Base-by-base conservation (phyloP, 2,888 invertebrate genomes). In the Colletes collaris region DNA sequence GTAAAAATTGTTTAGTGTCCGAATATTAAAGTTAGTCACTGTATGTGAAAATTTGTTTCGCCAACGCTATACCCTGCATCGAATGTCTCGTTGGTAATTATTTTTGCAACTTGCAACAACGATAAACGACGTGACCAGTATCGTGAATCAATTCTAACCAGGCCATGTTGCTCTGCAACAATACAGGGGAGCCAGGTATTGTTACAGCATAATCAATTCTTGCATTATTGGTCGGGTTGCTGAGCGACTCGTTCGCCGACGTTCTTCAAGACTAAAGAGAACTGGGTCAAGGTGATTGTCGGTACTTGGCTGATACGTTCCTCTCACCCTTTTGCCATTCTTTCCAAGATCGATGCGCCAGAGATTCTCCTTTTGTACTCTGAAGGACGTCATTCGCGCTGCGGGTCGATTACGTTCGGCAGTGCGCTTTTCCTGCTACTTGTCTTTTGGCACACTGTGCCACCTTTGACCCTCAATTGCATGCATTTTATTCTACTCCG, bases 201-300 rank as follows among this genome's bases (percentile, higher is more conserved):
- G 74, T 82, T 80, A 82, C 73, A 76, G 65, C 37, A 66, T 64
- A 77, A 84, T 84, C 76, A 76, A 85, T 85, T 69, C 74, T 72
- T 72, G 78, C 59, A 62, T 63, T 59, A 67, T 64, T 55, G 67
- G 63, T 40, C 53, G 59, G 50, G 55, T 40, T 6, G 58, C 59
- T 67, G 60, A 27, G 56, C 37, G 68, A 70, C 76, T 67, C 72
- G 65, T 78, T 74, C 74, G 35, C 59, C 58, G 62, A n/a, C 73
- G 66, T 86, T 85, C 81, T 79, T 67, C 85, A 81, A 71, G 81
- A 81, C 64, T 67, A 73, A 72, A 64, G 62, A 53, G 67, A 86
- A 86, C 73, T 55, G 79, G 85, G 85, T 85, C 85, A 85, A 85
- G 85, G 85, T 86, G 70, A 63, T 16, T 66, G 63, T 40, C 44